These are phyloP conservation scores for Ganaspis brasiliensis DNA, from an alignment of 2,888 invertebrate species.

Conservation along the genomic window DNA sequence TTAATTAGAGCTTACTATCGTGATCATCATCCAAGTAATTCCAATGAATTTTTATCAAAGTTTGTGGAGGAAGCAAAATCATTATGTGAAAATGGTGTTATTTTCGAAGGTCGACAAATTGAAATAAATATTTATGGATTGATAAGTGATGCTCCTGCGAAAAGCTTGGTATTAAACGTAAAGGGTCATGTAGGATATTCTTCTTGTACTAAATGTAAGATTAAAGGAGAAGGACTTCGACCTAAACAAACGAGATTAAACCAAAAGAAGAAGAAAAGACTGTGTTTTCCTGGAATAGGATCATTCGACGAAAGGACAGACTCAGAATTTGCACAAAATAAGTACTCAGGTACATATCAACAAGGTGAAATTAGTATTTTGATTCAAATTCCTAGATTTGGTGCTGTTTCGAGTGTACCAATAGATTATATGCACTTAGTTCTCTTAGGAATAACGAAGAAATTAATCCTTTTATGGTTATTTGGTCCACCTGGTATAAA, in stretches of 20 bases:
- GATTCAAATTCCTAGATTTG: conserved; percentile 66
- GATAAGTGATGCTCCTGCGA: conserved; percentile 61
- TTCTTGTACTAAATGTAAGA: too few species aligned
- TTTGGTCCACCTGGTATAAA: conserved; percentile 53
- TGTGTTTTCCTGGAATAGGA: too few species aligned
- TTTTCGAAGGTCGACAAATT: conserved; percentile 5
- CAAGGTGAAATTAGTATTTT: conserved; percentile 48
- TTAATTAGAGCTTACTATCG: not conserved
- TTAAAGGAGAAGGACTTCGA: too few species aligned
- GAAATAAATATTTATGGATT: conserved; percentile 44
- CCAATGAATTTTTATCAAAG: conserved; percentile 44
- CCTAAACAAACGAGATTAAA: too few species aligned
- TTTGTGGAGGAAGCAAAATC: conserved; percentile 49
- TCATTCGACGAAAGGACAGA: too few species aligned
- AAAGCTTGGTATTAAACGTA: conserved; percentile 48
- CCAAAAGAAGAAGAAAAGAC: too few species aligned
- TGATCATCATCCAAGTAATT: not conserved
- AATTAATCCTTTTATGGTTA: conserved; percentile 66
- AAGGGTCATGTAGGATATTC: conserved; percentile 45
- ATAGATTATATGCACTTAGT: conserved; percentile 70
- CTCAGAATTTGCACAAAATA: not conserved
- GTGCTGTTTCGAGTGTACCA: conserved; percentile 64
- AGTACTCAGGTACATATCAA: not conserved
- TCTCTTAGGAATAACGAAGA: conserved; percentile 68
- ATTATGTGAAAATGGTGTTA: conserved; percentile 35